Evolutionary conservation across 2,797 vertebrate species (phyloP).

Genomic region (Aphelocoma californica): DNA sequence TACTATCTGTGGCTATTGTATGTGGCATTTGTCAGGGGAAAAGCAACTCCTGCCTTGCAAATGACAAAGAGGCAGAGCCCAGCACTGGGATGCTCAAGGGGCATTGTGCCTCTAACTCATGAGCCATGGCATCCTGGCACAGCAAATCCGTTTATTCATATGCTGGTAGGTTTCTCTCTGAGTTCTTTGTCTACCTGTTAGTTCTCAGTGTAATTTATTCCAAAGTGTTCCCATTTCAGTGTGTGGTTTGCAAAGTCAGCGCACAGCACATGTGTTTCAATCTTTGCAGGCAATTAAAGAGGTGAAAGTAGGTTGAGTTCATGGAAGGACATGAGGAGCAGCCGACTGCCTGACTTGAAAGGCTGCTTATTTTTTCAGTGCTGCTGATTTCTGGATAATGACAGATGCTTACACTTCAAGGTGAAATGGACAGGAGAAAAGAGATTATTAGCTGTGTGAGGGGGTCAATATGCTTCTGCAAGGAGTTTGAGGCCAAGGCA

Average conservation of each 20-base stretch:
- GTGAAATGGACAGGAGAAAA: background rate
- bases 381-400: constrained; percentile 13
- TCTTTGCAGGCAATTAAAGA: constrained; percentile 26
- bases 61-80: background rate
- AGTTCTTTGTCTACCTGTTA: constrained; percentile 1
- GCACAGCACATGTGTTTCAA: background rate
- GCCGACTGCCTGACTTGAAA: background rate
- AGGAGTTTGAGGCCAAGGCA: background rate
- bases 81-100: background rate
- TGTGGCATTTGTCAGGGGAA: fast-evolving
- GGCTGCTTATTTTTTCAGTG: background rate
- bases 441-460: background rate
- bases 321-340: background rate
- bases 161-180: background rate
- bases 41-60: background rate
- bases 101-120: background rate
- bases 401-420: background rate
- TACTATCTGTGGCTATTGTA: background rate
- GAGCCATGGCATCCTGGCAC: background rate
- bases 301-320: constrained; percentile 45
- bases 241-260: constrained; percentile 41
- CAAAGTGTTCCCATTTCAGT: background rate
- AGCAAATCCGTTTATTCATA: background rate
- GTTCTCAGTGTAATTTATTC: constrained; percentile 24
- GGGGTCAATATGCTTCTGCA: background rate